phyloP scores from a whole-genome alignment of 2,113 vertebrate species.

The Panthera uncia region DNA sequence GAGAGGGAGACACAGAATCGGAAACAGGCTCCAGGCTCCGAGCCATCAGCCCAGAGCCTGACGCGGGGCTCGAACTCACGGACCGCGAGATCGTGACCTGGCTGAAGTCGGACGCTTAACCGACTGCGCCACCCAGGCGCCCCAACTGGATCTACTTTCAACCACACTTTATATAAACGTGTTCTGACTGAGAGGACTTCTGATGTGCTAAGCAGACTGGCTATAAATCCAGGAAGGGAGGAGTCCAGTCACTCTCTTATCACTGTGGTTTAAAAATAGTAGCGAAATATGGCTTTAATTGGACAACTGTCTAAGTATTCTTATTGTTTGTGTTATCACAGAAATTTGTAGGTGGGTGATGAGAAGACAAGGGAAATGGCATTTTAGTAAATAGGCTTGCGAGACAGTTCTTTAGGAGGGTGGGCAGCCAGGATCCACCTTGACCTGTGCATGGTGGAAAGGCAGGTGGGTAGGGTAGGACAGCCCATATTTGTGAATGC shows the following conservation, averaged over 20 bases:
- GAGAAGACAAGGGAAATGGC: background rate
- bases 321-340: constrained; percentile 49
- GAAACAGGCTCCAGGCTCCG: too few relatives aligned
- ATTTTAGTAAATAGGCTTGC: background rate
- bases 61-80: too few relatives aligned
- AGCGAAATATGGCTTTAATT: constrained; percentile 21
- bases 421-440: background rate
- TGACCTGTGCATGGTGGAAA: rapidly evolving
- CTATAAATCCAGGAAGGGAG: background rate
- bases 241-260: background rate
- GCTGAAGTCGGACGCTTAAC: too few relatives aligned
- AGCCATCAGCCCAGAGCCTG: too few relatives aligned
- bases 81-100: too few relatives aligned
- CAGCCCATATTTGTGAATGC: rapidly evolving
- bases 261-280: constrained; percentile 61
- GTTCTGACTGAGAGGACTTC: constrained; percentile 52
- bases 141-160: constrained; percentile 45
- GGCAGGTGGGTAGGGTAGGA: background rate
- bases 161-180: constrained; percentile 53
- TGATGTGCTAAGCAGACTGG: constrained; percentile 43
- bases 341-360: background rate
- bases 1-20: too few relatives aligned
- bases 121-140: too few relatives aligned
- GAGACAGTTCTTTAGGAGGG: background rate
- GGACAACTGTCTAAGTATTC: constrained; percentile 38